Percentiles rank a stretch among this genome's conserved stretches.
phyloP scores from a whole-genome alignment of 2,797 vertebrate species.

The Taeniopygia guttata region DNA sequence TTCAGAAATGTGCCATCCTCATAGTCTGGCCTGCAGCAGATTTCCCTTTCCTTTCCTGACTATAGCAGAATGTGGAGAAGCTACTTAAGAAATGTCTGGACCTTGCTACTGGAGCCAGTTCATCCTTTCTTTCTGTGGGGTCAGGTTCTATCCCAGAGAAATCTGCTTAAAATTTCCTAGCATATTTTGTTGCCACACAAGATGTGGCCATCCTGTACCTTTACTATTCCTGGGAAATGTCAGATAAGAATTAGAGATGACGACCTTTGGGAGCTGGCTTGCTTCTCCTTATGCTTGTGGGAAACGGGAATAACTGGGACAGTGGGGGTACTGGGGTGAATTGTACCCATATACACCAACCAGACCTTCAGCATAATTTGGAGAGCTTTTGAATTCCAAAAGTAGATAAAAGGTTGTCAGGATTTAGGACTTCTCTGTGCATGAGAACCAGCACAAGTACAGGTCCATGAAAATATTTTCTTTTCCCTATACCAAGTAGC shows the following conservation, averaged over 20 bases:
- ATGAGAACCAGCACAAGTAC: not conserved
- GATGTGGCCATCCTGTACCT: not conserved
- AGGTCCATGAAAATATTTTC: conserved; percentile 5
- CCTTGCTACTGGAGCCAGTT: not conserved
- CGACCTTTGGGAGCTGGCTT: not conserved
- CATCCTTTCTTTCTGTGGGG: not conserved
- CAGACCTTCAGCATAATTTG: not conserved
- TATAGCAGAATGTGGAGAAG: not conserved
- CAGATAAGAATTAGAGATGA: not conserved
- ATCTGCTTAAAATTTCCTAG: not conserved
- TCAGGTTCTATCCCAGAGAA: not conserved
- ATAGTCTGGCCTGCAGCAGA: not conserved
- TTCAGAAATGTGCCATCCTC: not conserved
- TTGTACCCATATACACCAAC: not conserved
- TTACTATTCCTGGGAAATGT: not conserved
- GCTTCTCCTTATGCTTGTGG: not conserved
- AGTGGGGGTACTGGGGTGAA: not conserved
- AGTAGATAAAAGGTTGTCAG: not conserved
- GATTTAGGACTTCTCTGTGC: not conserved
- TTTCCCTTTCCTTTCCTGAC: not conserved
- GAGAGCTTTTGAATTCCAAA: not conserved
- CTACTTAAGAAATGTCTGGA: not conserved
- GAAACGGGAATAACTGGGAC: not conserved
- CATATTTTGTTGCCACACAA: not conserved
- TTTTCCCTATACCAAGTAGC: not conserved